Evolutionary conservation across 2,888 invertebrate genomes (phyloP), one percentile per base, ranked within the genome.

Genomic region (Hartigia nigra): DNA sequence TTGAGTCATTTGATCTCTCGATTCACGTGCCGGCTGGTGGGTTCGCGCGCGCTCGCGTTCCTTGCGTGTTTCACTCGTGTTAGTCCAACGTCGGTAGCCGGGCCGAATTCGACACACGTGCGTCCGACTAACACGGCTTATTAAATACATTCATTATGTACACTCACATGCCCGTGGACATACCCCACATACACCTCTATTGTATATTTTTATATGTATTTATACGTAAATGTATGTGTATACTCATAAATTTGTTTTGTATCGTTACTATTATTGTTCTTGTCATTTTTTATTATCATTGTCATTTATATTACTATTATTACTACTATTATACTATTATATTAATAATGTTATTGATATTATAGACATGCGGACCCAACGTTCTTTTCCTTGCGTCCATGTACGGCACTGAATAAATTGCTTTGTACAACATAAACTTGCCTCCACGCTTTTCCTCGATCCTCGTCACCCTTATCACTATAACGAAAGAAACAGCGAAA

Each of bases 351-450:
- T 75, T 36, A 78, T 78, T 75, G 75, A 70, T 74, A 77, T 77
- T 39, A 70, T 76, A 70, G 70, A 70, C 23, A 9, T 55, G 55
- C 55, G 55, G 55, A 55, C 55, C 55, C 55, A 23, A 55, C 55
- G 55, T 55, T 55, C 55, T 55, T 55, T 55, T 55, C 55, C 55
- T 55, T 55, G 34, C 34, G 34, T 72, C 75, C 75, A 78, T 78
- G 78, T 78, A 78, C 76, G 76, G 78, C 78, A 75, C 78, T 78
- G 78, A 78, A 78, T 78, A 78, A 78, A 78, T 39, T 70, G 78
- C 78, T 78, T 78, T 78, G 78, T 78, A 78, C 78, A 78, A 75
- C 69, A 78, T 76, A 72, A 78, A 78, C 78, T 74, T 78, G 78
- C 78, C 78, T 78, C 78, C 78, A 78, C 78, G 78, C 78, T 78